A percentile compares a stretch with the other conserved stretches of the same genome.
Evolutionary conservation across 2,888 invertebrate genomes (phyloP).

Genomic region (Andrena bicolor): DNA sequence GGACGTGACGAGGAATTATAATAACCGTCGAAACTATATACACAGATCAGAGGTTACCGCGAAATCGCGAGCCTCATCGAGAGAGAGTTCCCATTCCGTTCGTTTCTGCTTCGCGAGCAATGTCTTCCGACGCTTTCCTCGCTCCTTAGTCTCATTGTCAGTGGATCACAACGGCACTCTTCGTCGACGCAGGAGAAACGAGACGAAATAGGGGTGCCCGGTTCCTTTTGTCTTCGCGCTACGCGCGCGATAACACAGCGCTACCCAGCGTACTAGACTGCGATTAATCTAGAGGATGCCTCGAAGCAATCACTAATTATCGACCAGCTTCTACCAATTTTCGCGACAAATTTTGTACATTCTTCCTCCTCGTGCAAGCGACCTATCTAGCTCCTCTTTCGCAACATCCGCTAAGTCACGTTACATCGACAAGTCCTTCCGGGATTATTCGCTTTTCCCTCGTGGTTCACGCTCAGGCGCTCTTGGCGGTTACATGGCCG

Average conservation of each 20-base stretch:
- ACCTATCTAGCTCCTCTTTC: conserved; percentile 66
- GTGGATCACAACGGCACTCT: background rate
- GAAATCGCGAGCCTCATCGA: conserved; percentile 37
- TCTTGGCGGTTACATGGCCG: conserved; percentile 42
- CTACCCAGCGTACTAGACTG: conserved; percentile 85
- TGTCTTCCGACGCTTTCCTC: background rate
- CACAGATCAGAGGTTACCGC: conserved; percentile 48
- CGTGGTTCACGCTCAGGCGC: conserved; percentile 23
- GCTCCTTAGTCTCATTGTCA: background rate
- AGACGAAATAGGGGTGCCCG: conserved; percentile 35
- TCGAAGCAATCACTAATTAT: conserved; percentile 79
- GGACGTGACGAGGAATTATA: conserved; percentile 41
- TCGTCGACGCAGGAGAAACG: conserved; percentile 40
- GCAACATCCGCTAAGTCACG: conserved; percentile 53
- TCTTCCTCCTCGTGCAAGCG: conserved; percentile 63
- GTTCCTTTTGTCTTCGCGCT: conserved; percentile 34
- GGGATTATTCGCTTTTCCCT: conserved; percentile 33
- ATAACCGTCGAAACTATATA: conserved; percentile 63
- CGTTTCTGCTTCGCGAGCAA: conserved; percentile 31
- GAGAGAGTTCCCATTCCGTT: conserved; percentile 40
- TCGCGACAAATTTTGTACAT: conserved; percentile 77
- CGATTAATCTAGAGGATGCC: conserved; percentile 76
- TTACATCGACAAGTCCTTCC: conserved; percentile 50
- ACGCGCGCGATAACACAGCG: conserved; percentile 58
- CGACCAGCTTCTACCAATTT: conserved; percentile 73